Evolutionary conservation across 2,888 invertebrate genomes (phyloP).

Genomic region (Suillia variegata): DNA sequence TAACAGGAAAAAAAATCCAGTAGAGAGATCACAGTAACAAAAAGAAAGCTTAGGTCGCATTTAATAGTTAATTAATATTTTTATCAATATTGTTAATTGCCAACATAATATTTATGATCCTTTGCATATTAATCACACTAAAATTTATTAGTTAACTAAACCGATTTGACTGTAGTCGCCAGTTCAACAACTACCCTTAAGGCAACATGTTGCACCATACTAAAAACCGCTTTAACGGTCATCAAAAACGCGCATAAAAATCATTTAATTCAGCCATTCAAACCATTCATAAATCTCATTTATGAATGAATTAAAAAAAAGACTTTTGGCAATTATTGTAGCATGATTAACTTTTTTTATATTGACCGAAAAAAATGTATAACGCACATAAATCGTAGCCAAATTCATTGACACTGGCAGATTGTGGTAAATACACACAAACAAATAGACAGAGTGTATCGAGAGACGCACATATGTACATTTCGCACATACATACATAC

Average conservation of each 20-base stretch:
- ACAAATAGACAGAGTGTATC: not conserved
- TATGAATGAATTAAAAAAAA: not conserved
- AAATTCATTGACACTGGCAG: conserved; percentile 5
- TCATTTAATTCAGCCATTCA: not conserved
- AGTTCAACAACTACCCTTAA: no score
- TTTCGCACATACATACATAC: not conserved
- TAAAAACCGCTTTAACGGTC: not conserved
- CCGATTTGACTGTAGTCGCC: no score
- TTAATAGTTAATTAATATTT: no score
- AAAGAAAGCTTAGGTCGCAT: no score
- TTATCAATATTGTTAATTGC: no score
- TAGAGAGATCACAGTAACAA: no score
- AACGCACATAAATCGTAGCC: not conserved
- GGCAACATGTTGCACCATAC: not conserved
- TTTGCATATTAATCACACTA: no score
- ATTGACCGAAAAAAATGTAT: not conserved
- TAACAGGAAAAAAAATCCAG: no score
- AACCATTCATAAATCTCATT: not conserved
- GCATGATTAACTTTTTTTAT: not conserved
- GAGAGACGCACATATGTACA: not conserved
- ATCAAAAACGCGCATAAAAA: not conserved
- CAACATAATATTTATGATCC: no score
- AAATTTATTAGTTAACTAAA: no score
- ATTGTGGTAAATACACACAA: not conserved
- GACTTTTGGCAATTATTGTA: not conserved